phyloP scores from a whole-genome alignment of 2,888 invertebrate species.

The Acholoe squamosa region DNA sequence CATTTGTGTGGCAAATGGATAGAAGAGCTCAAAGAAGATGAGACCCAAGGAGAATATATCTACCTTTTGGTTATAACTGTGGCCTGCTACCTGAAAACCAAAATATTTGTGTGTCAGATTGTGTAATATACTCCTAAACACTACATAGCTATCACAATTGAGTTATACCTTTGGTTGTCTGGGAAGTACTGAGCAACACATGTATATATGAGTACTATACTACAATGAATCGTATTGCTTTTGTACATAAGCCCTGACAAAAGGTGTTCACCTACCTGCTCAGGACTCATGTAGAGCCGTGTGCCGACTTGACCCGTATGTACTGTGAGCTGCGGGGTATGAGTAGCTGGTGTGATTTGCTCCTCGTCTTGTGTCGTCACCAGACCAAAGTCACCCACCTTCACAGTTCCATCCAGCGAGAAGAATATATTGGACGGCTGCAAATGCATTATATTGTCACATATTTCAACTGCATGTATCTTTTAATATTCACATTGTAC shows the following conservation, averaged over 20 bases:
- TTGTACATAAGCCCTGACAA: no score
- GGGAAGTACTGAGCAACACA: no score
- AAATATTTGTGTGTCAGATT: no score
- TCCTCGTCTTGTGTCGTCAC: conserved; percentile 92
- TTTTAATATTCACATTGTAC: no score
- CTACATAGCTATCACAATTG: no score
- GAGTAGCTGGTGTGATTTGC: conserved; percentile 54
- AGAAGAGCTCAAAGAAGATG: conserved; percentile 95
- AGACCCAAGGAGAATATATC: conserved; percentile 97
- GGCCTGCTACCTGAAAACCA: conserved; percentile 70
- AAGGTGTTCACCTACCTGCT: conserved; percentile 87
- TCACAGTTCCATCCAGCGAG: conserved; percentile 93
- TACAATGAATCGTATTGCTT: no score
- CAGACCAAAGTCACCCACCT: conserved; percentile 99
- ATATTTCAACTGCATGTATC: background rate
- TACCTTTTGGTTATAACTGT: conserved; percentile 87
- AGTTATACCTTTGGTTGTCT: no score
- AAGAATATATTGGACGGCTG: conserved; percentile 96
- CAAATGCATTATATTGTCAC: conserved; percentile 74
- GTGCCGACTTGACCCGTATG: conserved; percentile 89
- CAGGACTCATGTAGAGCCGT: conserved; percentile 98
- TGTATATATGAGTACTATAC: no score
- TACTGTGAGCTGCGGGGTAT: conserved; percentile 12
- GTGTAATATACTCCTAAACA: no score
- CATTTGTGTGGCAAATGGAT: conserved; percentile 95